phyloP scores from a whole-genome alignment of 2,888 invertebrate species.

The Ophioninae sp. region DNA sequence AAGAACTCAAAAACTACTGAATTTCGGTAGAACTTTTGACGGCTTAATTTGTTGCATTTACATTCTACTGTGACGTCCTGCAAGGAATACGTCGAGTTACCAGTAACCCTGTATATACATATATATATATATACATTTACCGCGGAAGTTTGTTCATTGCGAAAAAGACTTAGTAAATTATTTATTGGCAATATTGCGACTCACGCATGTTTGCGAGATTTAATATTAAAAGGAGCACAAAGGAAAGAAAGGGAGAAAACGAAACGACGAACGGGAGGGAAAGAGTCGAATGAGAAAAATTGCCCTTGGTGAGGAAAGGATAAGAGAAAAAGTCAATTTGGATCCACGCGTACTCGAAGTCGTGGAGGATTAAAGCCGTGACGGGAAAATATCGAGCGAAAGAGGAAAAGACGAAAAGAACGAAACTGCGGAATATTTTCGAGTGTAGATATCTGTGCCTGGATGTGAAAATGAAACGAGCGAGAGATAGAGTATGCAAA shows the following conservation, averaged over 20 bases:
- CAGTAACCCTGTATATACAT: too few relatives aligned
- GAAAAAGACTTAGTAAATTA: constrained; percentile 79
- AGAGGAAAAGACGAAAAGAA: not conserved
- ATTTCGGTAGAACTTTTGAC: too few relatives aligned
- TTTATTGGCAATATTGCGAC: constrained; percentile 77
- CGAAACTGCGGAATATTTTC: constrained; percentile 5
- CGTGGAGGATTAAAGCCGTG: constrained; percentile 29
- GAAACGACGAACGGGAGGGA: constrained; percentile 39
- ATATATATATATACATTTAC: constrained; percentile 44
- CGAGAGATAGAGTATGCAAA: constrained; percentile 15
- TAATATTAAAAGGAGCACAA: constrained; percentile 58
- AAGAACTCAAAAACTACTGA: too few relatives aligned
- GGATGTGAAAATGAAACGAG: constrained; percentile 18
- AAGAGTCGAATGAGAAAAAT: constrained; percentile 39
- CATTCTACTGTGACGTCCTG: too few relatives aligned
- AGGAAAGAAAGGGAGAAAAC: constrained; percentile 25
- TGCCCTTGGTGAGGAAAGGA: constrained; percentile 18
- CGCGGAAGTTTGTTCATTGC: constrained; percentile 74
- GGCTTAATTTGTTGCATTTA: too few relatives aligned
- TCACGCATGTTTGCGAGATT: constrained; percentile 68
- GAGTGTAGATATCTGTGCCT: constrained; percentile 43
- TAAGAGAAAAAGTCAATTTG: not conserved
- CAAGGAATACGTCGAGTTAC: too few relatives aligned
- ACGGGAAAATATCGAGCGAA: constrained; percentile 37
- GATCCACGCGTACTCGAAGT: constrained; percentile 34